Conservation (phyloP, 2,797 vertebrate genomes). For the Molossus alvarezi region DNA sequence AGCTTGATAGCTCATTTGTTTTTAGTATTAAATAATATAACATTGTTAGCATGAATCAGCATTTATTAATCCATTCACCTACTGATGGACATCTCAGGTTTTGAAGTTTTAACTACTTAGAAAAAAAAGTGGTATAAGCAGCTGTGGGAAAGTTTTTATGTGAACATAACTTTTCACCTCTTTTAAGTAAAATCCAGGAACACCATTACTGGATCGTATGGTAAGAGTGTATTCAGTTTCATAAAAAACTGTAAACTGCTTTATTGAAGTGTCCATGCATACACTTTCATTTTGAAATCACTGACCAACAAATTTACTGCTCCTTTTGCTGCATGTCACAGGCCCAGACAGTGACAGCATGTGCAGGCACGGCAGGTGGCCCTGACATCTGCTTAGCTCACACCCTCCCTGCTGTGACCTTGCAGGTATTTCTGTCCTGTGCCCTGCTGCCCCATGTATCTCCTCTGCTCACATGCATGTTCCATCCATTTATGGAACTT, state of each 20-base stretch:
- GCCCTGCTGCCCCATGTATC: not conserved
- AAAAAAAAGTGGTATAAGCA: not conserved
- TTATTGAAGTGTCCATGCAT: not conserved
- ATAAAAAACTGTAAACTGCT: not conserved
- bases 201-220: not conserved
- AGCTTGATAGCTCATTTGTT: not conserved
- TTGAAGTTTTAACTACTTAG: not conserved
- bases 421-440: not conserved
- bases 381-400: not conserved
- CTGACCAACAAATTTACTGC: not conserved
- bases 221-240: not conserved
- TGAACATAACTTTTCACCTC: not conserved
- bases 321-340: not conserved
- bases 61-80: not conserved
- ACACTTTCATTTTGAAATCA: not conserved
- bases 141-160: not conserved
- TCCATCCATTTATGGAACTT: not conserved
- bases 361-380: not conserved
- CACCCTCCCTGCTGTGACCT: not conserved
- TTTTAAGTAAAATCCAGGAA: not conserved
- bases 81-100: not conserved
- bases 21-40: not conserved
- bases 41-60: not conserved
- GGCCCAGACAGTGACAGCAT: not conserved
- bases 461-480: not conserved